Percentiles rank a stretch among this genome's conserved stretches.
phyloP scores from a whole-genome alignment of 2,797 vertebrate species.

The Enteromius argenteus region DNA sequence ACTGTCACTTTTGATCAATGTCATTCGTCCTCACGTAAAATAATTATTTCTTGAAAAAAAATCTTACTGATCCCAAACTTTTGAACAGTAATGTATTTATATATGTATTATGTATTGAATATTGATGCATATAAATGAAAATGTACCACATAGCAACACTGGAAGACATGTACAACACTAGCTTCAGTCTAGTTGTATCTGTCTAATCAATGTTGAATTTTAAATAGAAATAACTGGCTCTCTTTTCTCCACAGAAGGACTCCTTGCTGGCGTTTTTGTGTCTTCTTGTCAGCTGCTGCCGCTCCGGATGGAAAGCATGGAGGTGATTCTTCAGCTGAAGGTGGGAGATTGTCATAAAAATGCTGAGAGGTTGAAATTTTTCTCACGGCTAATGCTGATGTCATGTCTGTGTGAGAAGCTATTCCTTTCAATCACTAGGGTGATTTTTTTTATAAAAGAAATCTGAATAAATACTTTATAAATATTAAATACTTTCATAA shows the following conservation, averaged over 20 bases:
- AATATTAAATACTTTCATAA: not conserved
- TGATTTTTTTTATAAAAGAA: not conserved
- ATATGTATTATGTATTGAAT: not conserved
- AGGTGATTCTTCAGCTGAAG: constrained; percentile 23
- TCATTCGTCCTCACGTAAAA: not conserved
- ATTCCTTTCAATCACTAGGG: not conserved
- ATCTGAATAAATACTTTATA: not conserved
- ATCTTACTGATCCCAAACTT: not conserved
- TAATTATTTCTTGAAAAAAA: not conserved
- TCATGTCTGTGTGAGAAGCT: constrained; percentile 5
- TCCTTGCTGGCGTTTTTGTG: constrained; percentile 3
- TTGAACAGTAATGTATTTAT: not conserved
- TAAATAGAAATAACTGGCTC: constrained; percentile 5
- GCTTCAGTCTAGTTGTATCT: not conserved
- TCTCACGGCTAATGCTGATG: not conserved
- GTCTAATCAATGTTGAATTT: not conserved
- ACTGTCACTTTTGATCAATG: not conserved
- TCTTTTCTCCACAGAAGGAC: not conserved
- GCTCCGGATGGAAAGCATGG: constrained; percentile 3
- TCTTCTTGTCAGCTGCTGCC: constrained; percentile 1
- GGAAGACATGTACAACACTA: not conserved
- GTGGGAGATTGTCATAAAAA: constrained; percentile 40
- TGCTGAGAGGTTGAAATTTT: constrained; percentile 19
- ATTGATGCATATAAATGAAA: not conserved
- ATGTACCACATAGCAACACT: not conserved